Base-by-base conservation (phyloP, 53 echinoderm and acorn worm species). In the Antedon mediterranea region DNA sequence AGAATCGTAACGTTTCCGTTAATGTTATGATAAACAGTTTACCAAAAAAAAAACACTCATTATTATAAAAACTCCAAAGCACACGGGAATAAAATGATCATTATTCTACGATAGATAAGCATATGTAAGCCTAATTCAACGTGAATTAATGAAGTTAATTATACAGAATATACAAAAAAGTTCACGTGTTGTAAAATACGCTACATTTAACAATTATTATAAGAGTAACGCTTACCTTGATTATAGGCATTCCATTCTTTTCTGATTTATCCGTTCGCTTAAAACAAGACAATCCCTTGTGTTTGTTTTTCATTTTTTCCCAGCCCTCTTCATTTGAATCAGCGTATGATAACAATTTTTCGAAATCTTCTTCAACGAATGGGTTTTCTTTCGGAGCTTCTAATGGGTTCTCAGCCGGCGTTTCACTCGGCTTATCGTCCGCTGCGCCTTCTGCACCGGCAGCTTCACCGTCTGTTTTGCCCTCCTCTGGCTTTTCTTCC, bases 371-470 rank as follows among this genome's bases (percentile, higher is more conserved):
- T 74, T 93, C 93, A 0, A 84, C 86, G 44, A 93, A 86, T 33
- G 93, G 93, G 85, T 93, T 93, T 72, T 93, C 93, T 44, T 82
- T 88, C 0, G 93, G 93, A 11, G 84, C 85, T 28, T 93, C 93
- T 28, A 93, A 76, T 71, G 79, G 81, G n/a, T 83, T 79, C 74
- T 79, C 77, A 15, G 85, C 75, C 3, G 90, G 84, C 31, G 84
- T 76, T 70, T 74, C 76, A 32, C 82, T 85, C 28, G 77, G 84
- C 34, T 81, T 57, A 57, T 57, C 57, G 57, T 57, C 57, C 57
- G 57, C 41, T n/a, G n/a, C 11, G 57, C 57, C 57, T 57, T 57
- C 57, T 57, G 57, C 20, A 57, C 57, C 57, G 57, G 57, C 20
- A 57, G 57, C 84, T 75, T 86, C 86, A 28, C 83, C 86, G 26